phyloP scores from a whole-genome alignment of 1,140 invertebrate species.

The Brachionus manjavacas region DNA sequence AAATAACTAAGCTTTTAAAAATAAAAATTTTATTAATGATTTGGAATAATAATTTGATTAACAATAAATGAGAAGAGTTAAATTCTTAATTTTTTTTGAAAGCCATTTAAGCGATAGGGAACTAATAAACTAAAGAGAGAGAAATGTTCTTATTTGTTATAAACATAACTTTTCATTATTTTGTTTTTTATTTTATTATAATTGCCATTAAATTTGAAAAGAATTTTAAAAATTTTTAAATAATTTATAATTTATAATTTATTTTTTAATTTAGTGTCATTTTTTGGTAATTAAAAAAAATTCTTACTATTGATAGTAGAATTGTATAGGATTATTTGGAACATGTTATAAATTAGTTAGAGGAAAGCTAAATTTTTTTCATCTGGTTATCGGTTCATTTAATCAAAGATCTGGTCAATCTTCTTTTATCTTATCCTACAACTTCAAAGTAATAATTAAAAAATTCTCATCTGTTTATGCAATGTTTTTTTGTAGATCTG shows the following conservation, averaged over 20 bases:
- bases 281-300: not conserved
- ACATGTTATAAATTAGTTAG: not conserved
- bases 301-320: not conserved
- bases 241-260: no score
- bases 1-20: not conserved
- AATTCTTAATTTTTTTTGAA: not conserved
- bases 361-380: not conserved
- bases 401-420: not conserved
- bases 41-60: not conserved
- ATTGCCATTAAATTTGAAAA: not conserved
- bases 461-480: not conserved
- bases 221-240: not conserved
- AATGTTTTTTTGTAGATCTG: not conserved
- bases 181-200: not conserved
- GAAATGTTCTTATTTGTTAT: not conserved
- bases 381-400: no score
- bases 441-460: not conserved
- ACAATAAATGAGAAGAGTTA: not conserved
- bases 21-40: not conserved
- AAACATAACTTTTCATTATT: not conserved
- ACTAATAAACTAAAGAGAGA: not conserved
- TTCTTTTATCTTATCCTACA: not conserved
- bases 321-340: not conserved
- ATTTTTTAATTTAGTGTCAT: not conserved
- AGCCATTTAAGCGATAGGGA: not conserved